phyloP scores from a whole-genome alignment of 2,888 invertebrate genomes.

The Drosophila mimetica region DNA sequence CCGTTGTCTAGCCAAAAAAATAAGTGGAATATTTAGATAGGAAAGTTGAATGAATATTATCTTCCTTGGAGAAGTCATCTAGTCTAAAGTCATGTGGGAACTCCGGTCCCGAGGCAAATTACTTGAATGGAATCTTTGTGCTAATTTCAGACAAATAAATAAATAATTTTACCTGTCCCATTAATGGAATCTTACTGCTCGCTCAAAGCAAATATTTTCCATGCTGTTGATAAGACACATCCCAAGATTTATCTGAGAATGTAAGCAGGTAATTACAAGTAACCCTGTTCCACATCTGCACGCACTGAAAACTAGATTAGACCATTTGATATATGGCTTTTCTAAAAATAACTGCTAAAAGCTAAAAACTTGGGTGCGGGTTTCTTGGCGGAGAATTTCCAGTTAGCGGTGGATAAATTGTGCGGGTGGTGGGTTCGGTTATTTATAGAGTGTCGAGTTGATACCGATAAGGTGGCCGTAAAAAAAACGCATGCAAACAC shows the following conservation, averaged over 20 bases:
- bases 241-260: constrained; percentile 7
- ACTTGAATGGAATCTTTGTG: constrained; percentile 20
- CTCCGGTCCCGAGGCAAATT: not conserved
- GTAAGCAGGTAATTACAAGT: constrained; percentile 7
- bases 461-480: constrained; percentile 24
- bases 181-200: constrained; percentile 11
- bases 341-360: constrained; percentile 19
- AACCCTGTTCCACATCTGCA: constrained; percentile 30
- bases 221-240: constrained; percentile 21
- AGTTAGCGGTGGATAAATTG: constrained; percentile 5
- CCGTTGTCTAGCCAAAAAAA: constrained; percentile 17
- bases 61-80: not conserved
- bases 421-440: constrained; percentile 16
- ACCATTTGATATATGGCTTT: constrained; percentile 13
- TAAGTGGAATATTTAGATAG: not conserved
- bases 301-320: constrained; percentile 1
- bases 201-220: constrained; percentile 20
- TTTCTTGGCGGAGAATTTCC: constrained; percentile 13
- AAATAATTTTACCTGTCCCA: too few relatives aligned
- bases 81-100: constrained; percentile 1
- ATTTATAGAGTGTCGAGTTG: constrained; percentile 36
- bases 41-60: not conserved
- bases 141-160: constrained; percentile 1
- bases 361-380: constrained; percentile 6
- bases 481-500: constrained; percentile 8